A percentile compares a stretch with the other conserved stretches of the same genome.
phyloP scores from a whole-genome alignment of 2,113 vertebrate genomes.

The Urocolius indicus region DNA sequence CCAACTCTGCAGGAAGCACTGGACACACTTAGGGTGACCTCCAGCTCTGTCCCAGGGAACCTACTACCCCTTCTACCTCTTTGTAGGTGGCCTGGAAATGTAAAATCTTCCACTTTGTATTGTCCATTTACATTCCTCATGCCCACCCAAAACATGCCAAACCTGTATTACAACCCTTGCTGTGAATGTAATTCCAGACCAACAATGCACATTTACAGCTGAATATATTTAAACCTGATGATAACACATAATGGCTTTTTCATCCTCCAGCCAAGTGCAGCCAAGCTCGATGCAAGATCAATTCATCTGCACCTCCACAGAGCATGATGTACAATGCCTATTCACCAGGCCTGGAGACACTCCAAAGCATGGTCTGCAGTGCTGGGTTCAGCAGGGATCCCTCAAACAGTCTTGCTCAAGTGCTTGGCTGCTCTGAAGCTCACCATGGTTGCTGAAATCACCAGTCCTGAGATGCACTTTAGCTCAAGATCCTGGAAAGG shows the following conservation, averaged over 20 bases:
- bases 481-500: background rate
- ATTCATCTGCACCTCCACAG: background rate
- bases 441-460: background rate
- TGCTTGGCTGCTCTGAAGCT: accelerated
- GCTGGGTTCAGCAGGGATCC: background rate
- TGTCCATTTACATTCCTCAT: background rate
- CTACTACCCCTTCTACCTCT: background rate
- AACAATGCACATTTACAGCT: background rate
- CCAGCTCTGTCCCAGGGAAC: background rate
- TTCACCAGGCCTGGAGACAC: background rate
- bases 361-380: background rate
- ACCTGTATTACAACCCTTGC: background rate
- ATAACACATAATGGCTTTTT: background rate
- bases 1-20: background rate
- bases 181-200: background rate
- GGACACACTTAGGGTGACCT: background rate
- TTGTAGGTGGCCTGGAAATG: background rate
- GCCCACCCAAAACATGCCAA: background rate
- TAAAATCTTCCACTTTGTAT: background rate
- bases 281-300: background rate
- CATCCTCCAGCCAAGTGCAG: background rate
- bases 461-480: background rate
- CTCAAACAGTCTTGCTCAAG: background rate
- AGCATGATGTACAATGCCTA: background rate
- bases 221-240: background rate